A percentile compares a stretch with the other conserved stretches of the same genome.
Conservation (phyloP, 2,113 vertebrate genomes). For the Conger conger region DNA sequence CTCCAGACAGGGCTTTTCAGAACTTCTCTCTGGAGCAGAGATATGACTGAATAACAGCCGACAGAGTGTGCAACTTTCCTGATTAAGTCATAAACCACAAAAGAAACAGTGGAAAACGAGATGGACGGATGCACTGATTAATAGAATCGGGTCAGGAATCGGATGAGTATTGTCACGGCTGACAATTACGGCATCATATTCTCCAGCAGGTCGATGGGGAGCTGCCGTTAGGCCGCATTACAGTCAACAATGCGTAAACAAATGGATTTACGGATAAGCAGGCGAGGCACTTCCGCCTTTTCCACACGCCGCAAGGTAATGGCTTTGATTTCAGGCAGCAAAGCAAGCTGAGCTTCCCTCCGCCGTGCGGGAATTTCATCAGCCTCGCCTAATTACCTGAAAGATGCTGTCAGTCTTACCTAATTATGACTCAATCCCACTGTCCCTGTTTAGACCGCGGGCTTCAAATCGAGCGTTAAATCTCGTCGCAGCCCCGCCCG, state of each 20-base stretch:
- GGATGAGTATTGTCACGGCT: constrained; percentile 64
- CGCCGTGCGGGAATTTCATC: constrained; percentile 57
- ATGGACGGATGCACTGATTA: constrained; percentile 62
- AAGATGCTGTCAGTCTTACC: constrained; percentile 64
- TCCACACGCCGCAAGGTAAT: constrained; percentile 32
- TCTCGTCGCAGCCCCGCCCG: constrained; percentile 21
- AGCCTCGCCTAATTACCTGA: constrained; percentile 63
- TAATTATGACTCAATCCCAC: constrained; percentile 61
- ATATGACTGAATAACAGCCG: not conserved
- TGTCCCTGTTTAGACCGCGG: constrained; percentile 44
- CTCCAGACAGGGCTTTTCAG: not conserved
- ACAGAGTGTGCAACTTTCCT: constrained; percentile 47
- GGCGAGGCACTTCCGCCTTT: constrained; percentile 37
- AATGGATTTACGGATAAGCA: constrained; percentile 54
- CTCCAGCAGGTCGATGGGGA: constrained; percentile 37
- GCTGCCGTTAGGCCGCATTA: constrained; percentile 41
- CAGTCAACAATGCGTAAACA: constrained; percentile 43
- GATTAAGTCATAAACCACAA: constrained; percentile 59
- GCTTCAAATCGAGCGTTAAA: constrained; percentile 52
- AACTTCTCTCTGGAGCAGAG: not conserved
- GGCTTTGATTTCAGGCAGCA: constrained; percentile 31
- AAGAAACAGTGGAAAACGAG: constrained; percentile 56
- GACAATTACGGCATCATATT: constrained; percentile 62
- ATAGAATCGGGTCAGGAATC: constrained; percentile 67
- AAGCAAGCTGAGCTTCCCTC: constrained; percentile 19